Percentiles rank a stretch among this genome's conserved stretches.
Evolutionary conservation across 2,888 invertebrate genomes (phyloP).

Genomic region (Phrixothrix hirtus): DNA sequence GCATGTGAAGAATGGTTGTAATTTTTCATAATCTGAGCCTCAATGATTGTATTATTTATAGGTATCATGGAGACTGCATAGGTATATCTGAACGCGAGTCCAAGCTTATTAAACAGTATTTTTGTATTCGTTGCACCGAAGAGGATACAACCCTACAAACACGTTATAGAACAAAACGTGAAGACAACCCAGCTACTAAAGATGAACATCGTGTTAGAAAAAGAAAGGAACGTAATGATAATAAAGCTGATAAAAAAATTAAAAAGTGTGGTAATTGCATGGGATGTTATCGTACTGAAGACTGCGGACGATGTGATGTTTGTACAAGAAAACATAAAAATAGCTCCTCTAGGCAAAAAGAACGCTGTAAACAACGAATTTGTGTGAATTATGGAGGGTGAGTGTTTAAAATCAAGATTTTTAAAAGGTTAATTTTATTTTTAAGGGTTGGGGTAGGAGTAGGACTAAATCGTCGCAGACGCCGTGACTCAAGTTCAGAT

Average conservation of each 20-base stretch:
- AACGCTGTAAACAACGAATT: slow-evolving; percentile 59
- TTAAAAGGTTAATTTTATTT: background rate
- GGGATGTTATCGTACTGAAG: slow-evolving; percentile 70
- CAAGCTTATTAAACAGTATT: slow-evolving; percentile 91
- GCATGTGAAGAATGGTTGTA: slow-evolving; percentile 98
- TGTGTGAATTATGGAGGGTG: slow-evolving; percentile 56
- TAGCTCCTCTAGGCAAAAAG: slow-evolving; percentile 49
- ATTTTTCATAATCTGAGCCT: no score
- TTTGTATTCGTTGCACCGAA: slow-evolving; percentile 82
- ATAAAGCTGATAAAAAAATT: slow-evolving; percentile 54
- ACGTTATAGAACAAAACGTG: slow-evolving; percentile 52
- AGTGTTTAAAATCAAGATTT: slow-evolving; percentile 9
- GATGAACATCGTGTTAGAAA: slow-evolving; percentile 46
- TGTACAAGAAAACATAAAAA: slow-evolving; percentile 57
- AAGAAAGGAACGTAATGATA: slow-evolving; percentile 48
- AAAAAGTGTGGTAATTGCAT: slow-evolving; percentile 76
- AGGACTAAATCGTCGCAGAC: slow-evolving; percentile 45
- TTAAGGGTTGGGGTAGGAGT: background rate
- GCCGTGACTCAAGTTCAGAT: slow-evolving; percentile 51
- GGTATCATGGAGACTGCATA: slow-evolving; percentile 98
- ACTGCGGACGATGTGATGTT: slow-evolving; percentile 72
- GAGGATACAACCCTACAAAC: slow-evolving; percentile 80
- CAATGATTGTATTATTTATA: no score
- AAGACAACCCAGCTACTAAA: slow-evolving; percentile 41
- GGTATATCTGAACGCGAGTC: slow-evolving; percentile 92